Base-by-base conservation (phyloP, 2,113 vertebrate genomes). In the Piaya cayana region DNA sequence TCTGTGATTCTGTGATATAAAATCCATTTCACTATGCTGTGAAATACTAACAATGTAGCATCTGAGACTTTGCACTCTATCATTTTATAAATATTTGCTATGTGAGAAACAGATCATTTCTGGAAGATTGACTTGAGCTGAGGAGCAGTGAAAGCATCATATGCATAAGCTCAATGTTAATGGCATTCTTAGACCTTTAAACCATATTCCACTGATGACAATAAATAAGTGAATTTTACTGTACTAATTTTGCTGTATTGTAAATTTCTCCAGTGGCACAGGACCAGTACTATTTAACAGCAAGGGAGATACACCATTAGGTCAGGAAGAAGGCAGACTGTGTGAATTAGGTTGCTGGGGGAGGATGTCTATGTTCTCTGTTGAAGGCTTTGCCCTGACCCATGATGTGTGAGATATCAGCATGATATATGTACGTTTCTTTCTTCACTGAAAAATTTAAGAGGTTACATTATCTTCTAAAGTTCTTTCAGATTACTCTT, bases 221-320 rank as follows among this genome's bases (percentile, higher is more conserved):
- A 69, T 92, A 92, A 93, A 47, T 78, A 95, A 92, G 36, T 80
- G 22, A 47, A 64, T 89, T 89, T 84, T 91, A 64, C 23, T 55
- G 39, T 63, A 70, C 78, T 52, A 86, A 72, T 42, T 89, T 78
- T 8, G 9, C 9, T 3, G 1, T 75, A 52, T 8, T 86, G 37
- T 75, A 94, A 81, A 91, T 86, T 67, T 70, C 32, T 89, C 37
- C 43, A 60, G 43, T 71, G 90, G 78, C 47, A 67, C 67, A 59
- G 84, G 84, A 82, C 49, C 25, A 13, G 34, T 84, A 30, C 27
- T 68, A 7, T 83, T 65, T 58, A 86, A 53, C 39, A 77, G 79
- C 45, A 92, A 91, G 77, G 60, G 47, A 89, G 56, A 42, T 9
- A 59, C 12, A 42, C 15, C 52, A 5, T 18, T 56, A 39, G 75